Base-by-base conservation (phyloP, 64 coral and sea anemone genomes). In the Montipora capricornis region DNA sequence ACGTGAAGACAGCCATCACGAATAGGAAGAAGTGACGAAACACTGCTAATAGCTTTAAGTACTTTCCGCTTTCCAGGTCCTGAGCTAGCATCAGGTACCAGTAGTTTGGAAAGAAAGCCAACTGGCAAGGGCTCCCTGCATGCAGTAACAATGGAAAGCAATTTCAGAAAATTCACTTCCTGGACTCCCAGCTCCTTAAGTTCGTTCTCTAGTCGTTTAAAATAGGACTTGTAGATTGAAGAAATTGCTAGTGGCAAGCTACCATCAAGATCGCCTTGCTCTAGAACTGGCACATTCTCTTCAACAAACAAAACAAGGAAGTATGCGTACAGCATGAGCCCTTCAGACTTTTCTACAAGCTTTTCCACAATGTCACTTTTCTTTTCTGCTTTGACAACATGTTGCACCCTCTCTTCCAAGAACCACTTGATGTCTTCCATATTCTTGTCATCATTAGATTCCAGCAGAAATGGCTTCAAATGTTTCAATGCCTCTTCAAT, bases 311-410 rank as follows among this genome's bases (percentile, higher is more conserved):
- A 78, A 46, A 76, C 49, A 0, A 94, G 12, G 29, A 94, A 90
- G 19, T 44, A 90, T 14, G 93, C 87, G 49, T 89, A 89, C 12
- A 94, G 70, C 19, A 94, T 67, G 26, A 85, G 47, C 7, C 93
- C 93, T 6, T 89, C 80, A n/a, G 84, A 88, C 15, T 78, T 67
- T 45, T 82, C 45, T 6, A 91, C 67, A 12, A 91, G 61, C 19
- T 16, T 14, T 20, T 17, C 45, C 8, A 93, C 16, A 70, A 64
- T 20, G 26, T 2, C 1, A 16, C 13, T 4, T 20, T 67, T 37
- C 55, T 87, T 16, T 3, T 20, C 14, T 17, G 10, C 7, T 24
- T 5, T 55, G 5, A 55, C 52, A 7, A 10, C 37, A 8, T 2
- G 70, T 59, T 84, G n/a, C n/a, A 58, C 19, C 49, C 78, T 5